Percentiles rank a stretch among this genome's conserved stretches.
Evolutionary conservation across 2,888 invertebrate species (phyloP).

Genomic region (Tridacna gigas): DNA sequence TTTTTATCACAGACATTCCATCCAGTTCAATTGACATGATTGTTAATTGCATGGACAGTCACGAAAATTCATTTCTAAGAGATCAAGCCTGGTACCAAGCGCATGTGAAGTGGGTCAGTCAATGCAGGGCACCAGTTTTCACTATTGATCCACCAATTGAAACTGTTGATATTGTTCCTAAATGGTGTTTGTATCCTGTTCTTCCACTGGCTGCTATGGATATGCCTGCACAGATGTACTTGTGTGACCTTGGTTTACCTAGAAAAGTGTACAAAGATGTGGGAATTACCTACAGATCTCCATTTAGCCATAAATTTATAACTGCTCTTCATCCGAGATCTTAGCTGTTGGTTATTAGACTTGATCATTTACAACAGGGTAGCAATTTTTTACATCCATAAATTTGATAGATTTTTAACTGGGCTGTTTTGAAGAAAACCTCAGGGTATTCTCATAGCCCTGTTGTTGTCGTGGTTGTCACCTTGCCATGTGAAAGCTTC

Average conservation of each 20-base stretch:
- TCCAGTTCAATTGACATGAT: constrained; percentile 81
- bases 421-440: too few species aligned
- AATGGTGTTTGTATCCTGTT: constrained; percentile 90
- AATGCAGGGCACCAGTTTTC: constrained; percentile 90
- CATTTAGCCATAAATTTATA: constrained; percentile 93
- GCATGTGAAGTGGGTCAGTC: constrained; percentile 89
- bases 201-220: constrained; percentile 90
- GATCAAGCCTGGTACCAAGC: constrained; percentile 85
- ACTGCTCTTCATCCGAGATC: constrained; percentile 87
- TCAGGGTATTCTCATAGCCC: too few species aligned
- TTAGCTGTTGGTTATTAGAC: constrained; percentile 10
- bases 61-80: constrained; percentile 69
- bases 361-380: too few species aligned
- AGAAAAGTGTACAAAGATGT: constrained; percentile 90
- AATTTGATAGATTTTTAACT: too few species aligned
- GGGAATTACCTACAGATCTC: constrained; percentile 92
- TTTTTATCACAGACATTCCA: constrained; percentile 73
- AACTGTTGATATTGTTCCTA: constrained; percentile 86
- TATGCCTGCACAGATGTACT: constrained; percentile 88
- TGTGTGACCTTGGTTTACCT: constrained; percentile 94
- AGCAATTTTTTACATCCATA: too few species aligned
- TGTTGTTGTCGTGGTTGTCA: too few species aligned
- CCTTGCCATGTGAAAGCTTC: too few species aligned
- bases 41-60: constrained; percentile 83
- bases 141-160: constrained; percentile 91